phyloP scores from a whole-genome alignment of 2,113 vertebrate species.

The Gallinago paraguaiae region DNA sequence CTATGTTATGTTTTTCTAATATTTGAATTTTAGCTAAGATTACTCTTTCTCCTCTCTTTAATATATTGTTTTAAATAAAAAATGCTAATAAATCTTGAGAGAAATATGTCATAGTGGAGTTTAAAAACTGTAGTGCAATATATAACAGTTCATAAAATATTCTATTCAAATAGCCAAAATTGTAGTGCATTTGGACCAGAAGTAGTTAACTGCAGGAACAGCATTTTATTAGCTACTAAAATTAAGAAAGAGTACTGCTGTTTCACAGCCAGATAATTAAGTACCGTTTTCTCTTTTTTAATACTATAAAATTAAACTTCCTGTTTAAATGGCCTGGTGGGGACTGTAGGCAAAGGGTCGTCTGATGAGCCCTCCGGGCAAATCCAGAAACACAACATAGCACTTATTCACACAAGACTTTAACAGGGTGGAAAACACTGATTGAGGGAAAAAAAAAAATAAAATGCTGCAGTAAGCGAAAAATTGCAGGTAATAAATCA shows the following conservation, averaged over 20 bases:
- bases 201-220: constrained; percentile 80
- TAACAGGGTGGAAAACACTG: constrained; percentile 68
- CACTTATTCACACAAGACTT: constrained; percentile 78
- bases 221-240: constrained; percentile 85
- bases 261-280: constrained; percentile 87
- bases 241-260: constrained; percentile 84
- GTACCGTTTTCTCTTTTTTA: constrained; percentile 83
- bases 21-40: constrained; percentile 77
- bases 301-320: constrained; percentile 89
- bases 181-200: constrained; percentile 76
- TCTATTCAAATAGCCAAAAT: constrained; percentile 73
- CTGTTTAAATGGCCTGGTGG: constrained; percentile 82
- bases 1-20: constrained; percentile 72
- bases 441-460: constrained; percentile 63
- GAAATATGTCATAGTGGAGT: constrained; percentile 81
- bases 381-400: constrained; percentile 73
- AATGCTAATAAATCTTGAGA: constrained; percentile 83
- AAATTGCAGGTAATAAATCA: constrained; percentile 83
- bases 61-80: constrained; percentile 88
- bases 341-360: constrained; percentile 73
- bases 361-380: constrained; percentile 75
- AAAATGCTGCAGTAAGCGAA: constrained; percentile 76
- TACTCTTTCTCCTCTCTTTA: constrained; percentile 79
- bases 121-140: constrained; percentile 81
- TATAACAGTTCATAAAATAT: constrained; percentile 86